phyloP scores from a whole-genome alignment of 30 jellyfish, hydroid and myxozoan species.

The Clytia hemisphaerica region DNA sequence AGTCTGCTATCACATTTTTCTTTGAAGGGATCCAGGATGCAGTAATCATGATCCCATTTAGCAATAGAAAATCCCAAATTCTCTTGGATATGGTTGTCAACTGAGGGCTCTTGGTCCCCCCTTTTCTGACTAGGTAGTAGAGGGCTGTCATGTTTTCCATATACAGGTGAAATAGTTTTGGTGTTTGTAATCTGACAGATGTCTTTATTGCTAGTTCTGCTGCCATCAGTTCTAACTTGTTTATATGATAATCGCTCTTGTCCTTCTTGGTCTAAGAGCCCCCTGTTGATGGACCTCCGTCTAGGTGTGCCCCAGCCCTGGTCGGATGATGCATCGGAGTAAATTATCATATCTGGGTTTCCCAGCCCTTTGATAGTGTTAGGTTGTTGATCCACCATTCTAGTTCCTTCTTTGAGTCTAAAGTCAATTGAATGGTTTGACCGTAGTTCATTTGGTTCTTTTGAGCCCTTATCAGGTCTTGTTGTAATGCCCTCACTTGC shows the following conservation, averaged over 20 bases:
- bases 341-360: no score
- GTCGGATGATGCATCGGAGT: no score
- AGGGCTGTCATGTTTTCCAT: conserved; percentile 37
- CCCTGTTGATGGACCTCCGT: conserved; percentile 4
- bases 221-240: conserved; percentile 35
- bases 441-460: no score
- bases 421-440: no score
- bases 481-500: neutral
- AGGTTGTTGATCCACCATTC: no score
- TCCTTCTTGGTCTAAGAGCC: no score
- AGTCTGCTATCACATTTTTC: conserved; percentile 35
- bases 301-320: conserved; percentile 59
- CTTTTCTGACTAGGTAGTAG: conserved; percentile 25
- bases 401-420: no score
- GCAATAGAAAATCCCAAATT: conserved; percentile 25
- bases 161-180: no score
- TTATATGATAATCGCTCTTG: conserved; percentile 12
- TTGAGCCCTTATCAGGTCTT: no score
- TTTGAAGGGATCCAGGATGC: conserved; percentile 44
- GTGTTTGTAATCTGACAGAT: neutral
- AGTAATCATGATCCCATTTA: conserved; percentile 24
- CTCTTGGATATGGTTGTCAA: conserved; percentile 3
- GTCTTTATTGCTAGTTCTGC: neutral
- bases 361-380: no score
- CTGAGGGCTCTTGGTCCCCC: conserved; percentile 1